Base-by-base conservation (phyloP, 2,113 vertebrate species). In the Rallus limicola region DNA sequence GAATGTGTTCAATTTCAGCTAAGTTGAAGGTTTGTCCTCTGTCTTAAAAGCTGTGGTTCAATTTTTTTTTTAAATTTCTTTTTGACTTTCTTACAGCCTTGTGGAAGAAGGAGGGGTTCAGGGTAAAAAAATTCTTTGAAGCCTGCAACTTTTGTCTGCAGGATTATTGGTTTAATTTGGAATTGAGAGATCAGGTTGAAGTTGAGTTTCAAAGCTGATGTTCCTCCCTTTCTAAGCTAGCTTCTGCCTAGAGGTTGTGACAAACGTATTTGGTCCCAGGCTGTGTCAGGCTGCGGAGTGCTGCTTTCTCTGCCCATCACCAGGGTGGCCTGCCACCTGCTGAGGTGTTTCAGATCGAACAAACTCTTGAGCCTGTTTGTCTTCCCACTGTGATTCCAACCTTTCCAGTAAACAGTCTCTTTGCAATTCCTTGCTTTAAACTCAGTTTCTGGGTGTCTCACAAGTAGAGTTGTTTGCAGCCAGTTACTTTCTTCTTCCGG, bases 301-400 rank as follows among this genome's bases (percentile, higher is more conserved):
- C 26, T 70, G 48, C 0, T 65, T 86, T 86, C 65, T 68, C 58
- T 92, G 29, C n/a, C 33, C 34, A 2, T 0, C 0, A 25, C 15
- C 48, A 76, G 34, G 13, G 16, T 82, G 70, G 34, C 44, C 46
- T 91, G 62, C 21, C 58, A 78, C 86, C 42, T 89, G 64, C 80
- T 71, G 60, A 84, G 56, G 23, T 84, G 52, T 69, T 95, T 93
- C 68, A 84, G 56, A 42, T 79, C 77, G 64, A 70, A 44, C 20
- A 14, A 75, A 24, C 29, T 52, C 42, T 91, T 86, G 17, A 82
- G 29, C 18, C 20, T 76, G 12, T 26, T 69, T 85, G 29, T 72
- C 90, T 24, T n/a, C 16, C 18, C 36, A 46, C 33, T 38, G 3
- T 36, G 23, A 68, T 79, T 77, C 75, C 86, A 82, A 42, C 25